Percentiles rank a stretch among this genome's conserved stretches.
Conservation (phyloP, 2,797 vertebrate species). For the Eospalax fontanierii region DNA sequence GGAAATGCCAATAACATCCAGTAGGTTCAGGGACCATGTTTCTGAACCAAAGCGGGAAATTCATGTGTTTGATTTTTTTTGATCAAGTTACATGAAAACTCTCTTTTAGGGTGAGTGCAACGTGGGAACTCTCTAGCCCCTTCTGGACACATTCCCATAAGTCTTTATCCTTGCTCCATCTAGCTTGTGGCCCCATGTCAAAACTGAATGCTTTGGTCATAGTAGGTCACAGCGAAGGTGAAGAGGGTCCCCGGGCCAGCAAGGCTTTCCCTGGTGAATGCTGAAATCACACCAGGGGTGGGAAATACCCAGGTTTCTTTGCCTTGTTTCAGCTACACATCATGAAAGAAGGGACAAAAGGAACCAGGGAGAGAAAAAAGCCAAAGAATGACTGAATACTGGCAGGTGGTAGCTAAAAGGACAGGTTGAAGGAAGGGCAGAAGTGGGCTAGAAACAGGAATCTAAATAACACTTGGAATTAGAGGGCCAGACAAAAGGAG, state of each 20-base stretch:
- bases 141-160: neutral
- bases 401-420: neutral
- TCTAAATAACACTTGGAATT: neutral
- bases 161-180: neutral
- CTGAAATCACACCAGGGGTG: neutral
- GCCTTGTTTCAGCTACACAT: neutral
- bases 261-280: neutral
- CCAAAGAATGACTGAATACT: neutral
- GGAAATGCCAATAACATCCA: neutral
- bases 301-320: neutral
- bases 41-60: constrained; percentile 12
- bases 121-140: neutral
- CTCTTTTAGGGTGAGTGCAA: neutral
- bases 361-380: neutral
- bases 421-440: neutral
- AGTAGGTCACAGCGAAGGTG: neutral
- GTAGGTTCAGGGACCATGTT: neutral
- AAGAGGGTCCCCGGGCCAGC: neutral
- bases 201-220: neutral
- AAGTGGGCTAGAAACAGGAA: neutral
- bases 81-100: neutral
- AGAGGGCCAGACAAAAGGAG: neutral
- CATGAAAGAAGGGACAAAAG: neutral
- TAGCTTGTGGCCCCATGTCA: neutral
- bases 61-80: neutral